phyloP scores from a whole-genome alignment of 1,140 invertebrate genomes.

The Monochamus saltuarius region DNA sequence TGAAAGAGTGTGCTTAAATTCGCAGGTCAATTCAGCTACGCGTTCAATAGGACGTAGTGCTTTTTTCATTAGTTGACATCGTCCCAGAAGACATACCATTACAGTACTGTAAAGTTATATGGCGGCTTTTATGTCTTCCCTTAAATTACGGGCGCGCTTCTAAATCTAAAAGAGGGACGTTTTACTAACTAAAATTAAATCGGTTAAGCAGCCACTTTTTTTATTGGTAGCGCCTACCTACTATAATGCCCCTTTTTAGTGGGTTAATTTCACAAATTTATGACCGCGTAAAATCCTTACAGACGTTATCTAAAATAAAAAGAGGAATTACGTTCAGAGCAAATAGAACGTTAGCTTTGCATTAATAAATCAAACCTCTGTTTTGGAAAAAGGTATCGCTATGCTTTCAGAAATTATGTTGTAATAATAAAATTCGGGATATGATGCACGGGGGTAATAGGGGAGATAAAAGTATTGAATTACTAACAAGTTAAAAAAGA shows the following conservation, averaged over 20 bases:
- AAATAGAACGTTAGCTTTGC: no score
- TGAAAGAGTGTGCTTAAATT: no score
- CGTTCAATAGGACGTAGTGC: slow-evolving; percentile 8
- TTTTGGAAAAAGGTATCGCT: neutral
- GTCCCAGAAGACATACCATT: slow-evolving; percentile 38
- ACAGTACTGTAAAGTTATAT: slow-evolving; percentile 42
- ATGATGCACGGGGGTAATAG: neutral
- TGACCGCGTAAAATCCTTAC: slow-evolving; percentile 22
- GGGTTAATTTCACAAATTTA: slow-evolving; percentile 34
- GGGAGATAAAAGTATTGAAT: neutral
- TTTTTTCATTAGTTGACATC: slow-evolving; percentile 34
- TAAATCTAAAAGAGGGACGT: slow-evolving; percentile 23
- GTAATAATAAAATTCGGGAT: no score
- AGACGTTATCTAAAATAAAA: slow-evolving; percentile 22
- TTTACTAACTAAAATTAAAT: slow-evolving; percentile 44
- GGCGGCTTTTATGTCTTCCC: slow-evolving; percentile 39
- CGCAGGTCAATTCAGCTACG: neutral
- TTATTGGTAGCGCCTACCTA: slow-evolving; percentile 29
- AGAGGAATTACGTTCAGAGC: slow-evolving; percentile 9
- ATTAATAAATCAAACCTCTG: neutral
- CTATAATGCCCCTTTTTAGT: slow-evolving; percentile 30
- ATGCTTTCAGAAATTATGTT: neutral
- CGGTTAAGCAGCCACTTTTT: slow-evolving; percentile 33
- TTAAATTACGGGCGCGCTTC: slow-evolving; percentile 35
- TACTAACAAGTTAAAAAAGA: neutral